These are phyloP conservation scores for Centruroides sculpturatus DNA, from an alignment of 1,140 invertebrate genomes.

Conservation along the genomic window DNA sequence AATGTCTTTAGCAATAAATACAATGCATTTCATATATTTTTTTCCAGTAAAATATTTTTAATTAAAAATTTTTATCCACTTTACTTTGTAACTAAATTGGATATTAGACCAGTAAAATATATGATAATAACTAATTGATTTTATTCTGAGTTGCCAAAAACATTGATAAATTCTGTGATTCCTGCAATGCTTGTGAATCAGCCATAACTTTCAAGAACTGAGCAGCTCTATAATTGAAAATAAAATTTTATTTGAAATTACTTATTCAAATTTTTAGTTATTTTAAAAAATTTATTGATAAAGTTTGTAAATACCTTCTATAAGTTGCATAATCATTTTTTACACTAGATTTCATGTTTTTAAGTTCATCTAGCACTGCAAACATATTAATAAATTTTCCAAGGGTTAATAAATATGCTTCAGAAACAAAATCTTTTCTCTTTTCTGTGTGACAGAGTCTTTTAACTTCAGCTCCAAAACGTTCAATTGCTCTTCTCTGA, in stretches of 20 bases:
- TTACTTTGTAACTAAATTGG: too few species aligned
- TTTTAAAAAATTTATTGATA: neutral
- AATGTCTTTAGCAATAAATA: too few species aligned
- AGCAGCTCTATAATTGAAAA: slow-evolving; percentile 55
- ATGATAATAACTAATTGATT: slow-evolving; percentile 37
- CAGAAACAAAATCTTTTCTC: slow-evolving; percentile 95
- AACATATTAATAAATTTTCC: slow-evolving; percentile 99
- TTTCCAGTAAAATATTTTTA: too few species aligned
- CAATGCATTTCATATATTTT: too few species aligned
- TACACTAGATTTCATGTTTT: slow-evolving; percentile 99
- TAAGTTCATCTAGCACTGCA: slow-evolving; percentile 94
- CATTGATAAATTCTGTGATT: slow-evolving; percentile 99
- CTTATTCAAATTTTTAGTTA: neutral
- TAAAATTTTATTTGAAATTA: neutral
- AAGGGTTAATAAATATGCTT: slow-evolving; percentile 93
- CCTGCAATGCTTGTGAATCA: slow-evolving; percentile 88
- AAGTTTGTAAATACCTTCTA: slow-evolving; percentile 40
- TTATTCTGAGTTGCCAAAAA: slow-evolving; percentile 98
- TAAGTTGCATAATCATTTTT: slow-evolving; percentile 99
- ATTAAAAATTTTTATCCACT: too few species aligned
- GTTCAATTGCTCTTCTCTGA: slow-evolving; percentile 86
- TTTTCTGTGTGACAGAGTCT: slow-evolving; percentile 92
- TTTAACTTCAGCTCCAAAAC: slow-evolving; percentile 91
- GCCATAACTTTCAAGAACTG: slow-evolving; percentile 92
- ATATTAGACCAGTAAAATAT: too few species aligned